A percentile compares a stretch with the other conserved stretches of the same genome.
Conservation (phyloP, 2,797 vertebrate species). For the Galagoides demidoff region DNA sequence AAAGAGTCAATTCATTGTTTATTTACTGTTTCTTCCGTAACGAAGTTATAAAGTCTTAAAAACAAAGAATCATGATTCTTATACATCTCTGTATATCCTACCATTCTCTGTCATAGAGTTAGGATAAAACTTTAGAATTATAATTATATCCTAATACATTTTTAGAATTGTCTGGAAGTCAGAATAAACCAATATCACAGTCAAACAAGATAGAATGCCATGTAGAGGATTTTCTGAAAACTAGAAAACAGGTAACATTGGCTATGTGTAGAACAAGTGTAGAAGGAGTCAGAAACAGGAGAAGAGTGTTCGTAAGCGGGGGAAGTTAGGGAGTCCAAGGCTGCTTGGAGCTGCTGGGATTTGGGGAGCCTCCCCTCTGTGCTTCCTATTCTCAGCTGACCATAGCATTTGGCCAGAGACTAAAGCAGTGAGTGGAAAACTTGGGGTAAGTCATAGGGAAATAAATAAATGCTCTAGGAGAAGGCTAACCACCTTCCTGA, state of each 20-base stretch:
- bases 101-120: background rate
- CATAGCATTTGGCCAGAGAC: background rate
- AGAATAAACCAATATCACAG: background rate
- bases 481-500: background rate
- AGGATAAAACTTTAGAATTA: background rate
- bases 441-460: background rate
- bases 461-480: background rate
- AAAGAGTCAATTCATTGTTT: background rate
- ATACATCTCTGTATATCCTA: background rate
- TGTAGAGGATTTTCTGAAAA: background rate
- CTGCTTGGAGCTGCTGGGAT: background rate
- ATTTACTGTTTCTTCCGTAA: background rate
- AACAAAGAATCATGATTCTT: background rate
- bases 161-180: background rate
- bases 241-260: background rate
- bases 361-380: fast-evolving
- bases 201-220: background rate
- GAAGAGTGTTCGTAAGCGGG: background rate
- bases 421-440: background rate
- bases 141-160: background rate
- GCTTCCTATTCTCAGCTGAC: background rate
- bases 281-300: background rate
- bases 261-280: background rate
- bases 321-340: background rate
- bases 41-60: background rate